A percentile compares a stretch with the other conserved stretches of the same genome.
These are phyloP conservation scores for Halichoeres trimaculatus DNA, from an alignment of 2,113 vertebrate species.

Conservation along the genomic window DNA sequence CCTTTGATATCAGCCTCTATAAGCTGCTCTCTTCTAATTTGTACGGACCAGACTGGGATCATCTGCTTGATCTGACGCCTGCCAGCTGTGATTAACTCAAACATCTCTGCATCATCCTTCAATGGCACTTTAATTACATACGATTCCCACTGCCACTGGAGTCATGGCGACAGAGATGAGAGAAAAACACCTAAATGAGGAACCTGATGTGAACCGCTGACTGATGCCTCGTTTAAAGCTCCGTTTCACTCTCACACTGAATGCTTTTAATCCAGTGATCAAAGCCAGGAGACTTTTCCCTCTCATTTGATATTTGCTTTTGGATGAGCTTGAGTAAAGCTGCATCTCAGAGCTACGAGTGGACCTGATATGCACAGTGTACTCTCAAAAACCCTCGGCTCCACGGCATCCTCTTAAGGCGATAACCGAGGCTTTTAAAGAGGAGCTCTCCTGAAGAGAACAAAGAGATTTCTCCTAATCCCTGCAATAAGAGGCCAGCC, in stretches of 20 bases:
- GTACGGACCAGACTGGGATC: neutral
- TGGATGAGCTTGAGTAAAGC: slow-evolving; percentile 44
- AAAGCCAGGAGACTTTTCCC: slow-evolving; percentile 11
- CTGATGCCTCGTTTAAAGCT: slow-evolving; percentile 16
- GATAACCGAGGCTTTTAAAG: slow-evolving; percentile 47
- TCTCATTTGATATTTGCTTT: slow-evolving; percentile 41
- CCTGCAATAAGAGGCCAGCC: slow-evolving; percentile 51
- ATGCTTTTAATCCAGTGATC: slow-evolving; percentile 3
- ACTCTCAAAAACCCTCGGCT: slow-evolving; percentile 20
- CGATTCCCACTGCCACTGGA: neutral
- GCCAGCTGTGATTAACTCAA: neutral
- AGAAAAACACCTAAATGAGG: neutral
- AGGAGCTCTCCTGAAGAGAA: slow-evolving; percentile 34
- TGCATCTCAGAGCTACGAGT: slow-evolving; percentile 16
- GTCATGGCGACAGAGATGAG: neutral
- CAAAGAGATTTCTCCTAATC: slow-evolving; percentile 64
- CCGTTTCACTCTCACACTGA: slow-evolving; percentile 13
- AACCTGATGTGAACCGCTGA: slow-evolving; percentile 7
- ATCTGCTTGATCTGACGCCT: neutral
- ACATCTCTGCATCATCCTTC: neutral
- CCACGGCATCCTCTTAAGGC: slow-evolving; percentile 37
- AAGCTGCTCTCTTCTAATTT: neutral
- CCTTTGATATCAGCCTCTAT: neutral
- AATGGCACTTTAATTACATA: neutral
- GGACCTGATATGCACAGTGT: neutral